Percentiles rank a stretch among this genome's conserved stretches.
phyloP scores from a whole-genome alignment of 1,140 invertebrate genomes.

The Galleria mellonella region DNA sequence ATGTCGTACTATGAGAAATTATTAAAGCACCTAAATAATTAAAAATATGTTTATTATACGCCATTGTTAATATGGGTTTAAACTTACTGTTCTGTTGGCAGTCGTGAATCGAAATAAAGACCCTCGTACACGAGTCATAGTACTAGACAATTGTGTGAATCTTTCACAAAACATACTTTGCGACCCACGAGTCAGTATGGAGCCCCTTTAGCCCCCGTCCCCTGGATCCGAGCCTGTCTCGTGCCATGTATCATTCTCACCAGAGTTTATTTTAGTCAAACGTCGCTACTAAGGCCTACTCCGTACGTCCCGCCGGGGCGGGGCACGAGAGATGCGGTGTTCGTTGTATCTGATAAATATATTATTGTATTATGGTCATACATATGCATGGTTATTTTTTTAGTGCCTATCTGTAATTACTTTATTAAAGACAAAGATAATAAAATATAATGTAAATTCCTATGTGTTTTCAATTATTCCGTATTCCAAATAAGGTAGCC shows the following conservation, averaged over 20 bases:
- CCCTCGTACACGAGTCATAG: too few species aligned
- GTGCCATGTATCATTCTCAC: slow-evolving; percentile 2
- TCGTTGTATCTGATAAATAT: slow-evolving; percentile 61
- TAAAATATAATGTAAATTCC: slow-evolving; percentile 65
- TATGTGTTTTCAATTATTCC: slow-evolving; percentile 26
- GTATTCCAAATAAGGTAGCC: background rate
- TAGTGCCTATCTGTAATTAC: slow-evolving; percentile 72
- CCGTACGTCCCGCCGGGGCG: slow-evolving; percentile 8
- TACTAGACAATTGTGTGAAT: too few species aligned
- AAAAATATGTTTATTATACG: too few species aligned
- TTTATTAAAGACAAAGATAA: slow-evolving; percentile 73
- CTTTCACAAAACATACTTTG: too few species aligned
- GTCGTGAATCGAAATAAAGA: too few species aligned
- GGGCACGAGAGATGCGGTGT: slow-evolving; percentile 25
- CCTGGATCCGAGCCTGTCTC: background rate
- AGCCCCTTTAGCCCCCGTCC: too few species aligned
- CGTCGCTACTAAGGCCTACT: slow-evolving; percentile 15
- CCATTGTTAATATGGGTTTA: too few species aligned
- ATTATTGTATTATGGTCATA: slow-evolving; percentile 65
- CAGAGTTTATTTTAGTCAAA: slow-evolving; percentile 2
- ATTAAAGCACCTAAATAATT: too few species aligned
- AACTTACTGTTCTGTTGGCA: too few species aligned
- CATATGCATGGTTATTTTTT: slow-evolving; percentile 72
- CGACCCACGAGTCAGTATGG: too few species aligned
- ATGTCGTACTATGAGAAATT: too few species aligned